phyloP scores from a whole-genome alignment of 2,888 invertebrate species.

The Phoenoteleia sp. region DNA sequence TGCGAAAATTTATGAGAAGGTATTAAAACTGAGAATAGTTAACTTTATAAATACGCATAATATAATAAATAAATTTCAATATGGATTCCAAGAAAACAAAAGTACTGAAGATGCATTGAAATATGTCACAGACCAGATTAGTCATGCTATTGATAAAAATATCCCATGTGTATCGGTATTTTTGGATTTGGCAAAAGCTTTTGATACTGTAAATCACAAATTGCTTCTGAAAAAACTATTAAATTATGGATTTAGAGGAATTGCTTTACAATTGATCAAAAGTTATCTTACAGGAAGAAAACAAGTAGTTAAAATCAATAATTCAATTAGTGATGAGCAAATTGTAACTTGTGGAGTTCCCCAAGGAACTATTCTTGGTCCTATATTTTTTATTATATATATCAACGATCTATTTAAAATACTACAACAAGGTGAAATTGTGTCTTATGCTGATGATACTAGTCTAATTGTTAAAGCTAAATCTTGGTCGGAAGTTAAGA shows the following conservation, averaged over 20 bases:
- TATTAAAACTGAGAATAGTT: neutral
- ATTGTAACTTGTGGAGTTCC: neutral
- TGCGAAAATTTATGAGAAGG: conserved; percentile 21
- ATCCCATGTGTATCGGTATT: neutral
- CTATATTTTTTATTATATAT: neutral
- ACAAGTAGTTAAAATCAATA: conserved; percentile 2
- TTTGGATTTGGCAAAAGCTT: conserved; percentile 15
- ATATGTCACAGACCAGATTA: neutral
- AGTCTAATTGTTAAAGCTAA: neutral
- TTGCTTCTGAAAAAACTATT: neutral
- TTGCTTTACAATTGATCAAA: neutral
- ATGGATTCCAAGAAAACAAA: neutral
- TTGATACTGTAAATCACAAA: conserved; percentile 2
- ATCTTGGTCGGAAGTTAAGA: neutral
- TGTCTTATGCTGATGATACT: neutral
- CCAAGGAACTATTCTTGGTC: neutral
- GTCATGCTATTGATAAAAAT: neutral
- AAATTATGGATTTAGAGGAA: neutral
- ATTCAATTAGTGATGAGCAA: neutral
- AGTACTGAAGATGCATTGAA: conserved; percentile 3
- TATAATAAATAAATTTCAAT: neutral
- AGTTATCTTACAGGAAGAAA: conserved; percentile 8
- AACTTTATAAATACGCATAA: neutral
- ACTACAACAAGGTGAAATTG: neutral
- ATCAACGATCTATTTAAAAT: neutral